These are phyloP conservation scores for Oriolus oriolus DNA, from an alignment of 2,113 vertebrate species.

Conservation along the genomic window DNA sequence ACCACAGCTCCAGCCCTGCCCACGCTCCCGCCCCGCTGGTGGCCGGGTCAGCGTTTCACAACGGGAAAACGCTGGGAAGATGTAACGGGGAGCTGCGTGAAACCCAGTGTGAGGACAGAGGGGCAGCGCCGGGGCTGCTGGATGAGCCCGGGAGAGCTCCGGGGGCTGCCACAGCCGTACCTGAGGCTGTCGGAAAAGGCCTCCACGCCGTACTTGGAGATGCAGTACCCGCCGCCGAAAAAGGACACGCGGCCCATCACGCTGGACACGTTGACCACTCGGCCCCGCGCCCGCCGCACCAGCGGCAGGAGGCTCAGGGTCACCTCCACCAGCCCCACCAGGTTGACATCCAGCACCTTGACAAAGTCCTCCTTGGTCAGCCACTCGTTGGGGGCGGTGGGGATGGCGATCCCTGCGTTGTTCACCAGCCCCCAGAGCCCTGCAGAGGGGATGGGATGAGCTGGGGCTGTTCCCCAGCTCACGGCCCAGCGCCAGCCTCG, in stretches of 20 bases:
- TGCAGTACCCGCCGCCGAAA: no score
- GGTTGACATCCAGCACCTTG: conserved; percentile 77
- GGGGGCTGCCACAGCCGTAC: not conserved
- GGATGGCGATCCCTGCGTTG: conserved; percentile 66
- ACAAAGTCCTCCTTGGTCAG: conserved; percentile 72
- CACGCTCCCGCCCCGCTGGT: fast-evolving
- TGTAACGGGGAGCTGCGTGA: fast-evolving
- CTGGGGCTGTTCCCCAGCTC: conserved; percentile 39
- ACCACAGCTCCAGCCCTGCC: not conserved
- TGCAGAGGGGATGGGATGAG: not conserved
- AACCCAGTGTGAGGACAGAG: fast-evolving
- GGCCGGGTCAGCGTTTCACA: not conserved
- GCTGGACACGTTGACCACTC: conserved; percentile 80
- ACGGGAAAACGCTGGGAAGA: not conserved
- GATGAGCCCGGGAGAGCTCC: fast-evolving
- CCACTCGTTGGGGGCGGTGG: conserved; percentile 53
- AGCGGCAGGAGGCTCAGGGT: conserved; percentile 79
- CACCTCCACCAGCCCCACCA: conserved; percentile 76
- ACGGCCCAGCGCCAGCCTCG: conserved; percentile 58
- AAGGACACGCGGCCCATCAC: conserved; percentile 59
- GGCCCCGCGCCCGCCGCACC: conserved; percentile 71
- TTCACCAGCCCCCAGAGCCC: conserved; percentile 86
- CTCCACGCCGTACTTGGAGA: no score
- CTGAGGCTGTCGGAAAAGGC: conserved; percentile 81
- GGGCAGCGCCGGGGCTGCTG: not conserved